Evolutionary conservation across 1,140 invertebrate species (phyloP).

Genomic region (Melanaphis sacchari): DNA sequence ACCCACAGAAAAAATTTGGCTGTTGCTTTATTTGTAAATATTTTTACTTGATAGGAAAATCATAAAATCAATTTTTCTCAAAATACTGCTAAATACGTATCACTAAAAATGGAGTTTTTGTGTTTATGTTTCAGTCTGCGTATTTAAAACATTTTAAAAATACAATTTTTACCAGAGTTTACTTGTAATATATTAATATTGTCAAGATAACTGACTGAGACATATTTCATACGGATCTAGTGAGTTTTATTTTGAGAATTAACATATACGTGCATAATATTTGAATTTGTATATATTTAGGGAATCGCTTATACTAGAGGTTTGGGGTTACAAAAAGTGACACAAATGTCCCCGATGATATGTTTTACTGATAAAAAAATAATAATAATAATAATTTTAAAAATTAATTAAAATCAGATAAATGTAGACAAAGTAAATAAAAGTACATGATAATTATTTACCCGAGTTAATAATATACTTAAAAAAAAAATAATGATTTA

Average conservation of each 20-base stretch:
- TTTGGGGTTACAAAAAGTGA: neutral
- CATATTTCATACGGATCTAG: neutral
- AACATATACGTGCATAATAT: neutral
- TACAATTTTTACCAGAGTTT: neutral
- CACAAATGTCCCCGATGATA: neutral
- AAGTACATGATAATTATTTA: neutral
- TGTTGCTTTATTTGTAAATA: no score
- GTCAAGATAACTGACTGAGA: neutral
- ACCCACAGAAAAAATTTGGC: neutral
- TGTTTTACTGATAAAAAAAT: neutral
- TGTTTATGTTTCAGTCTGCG: neutral
- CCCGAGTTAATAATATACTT: neutral
- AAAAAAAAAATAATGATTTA: neutral
- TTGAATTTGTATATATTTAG: neutral
- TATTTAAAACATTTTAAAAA: neutral
- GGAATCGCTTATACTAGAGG: neutral
- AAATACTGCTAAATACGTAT: neutral
- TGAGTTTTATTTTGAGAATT: neutral
- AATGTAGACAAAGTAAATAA: neutral
- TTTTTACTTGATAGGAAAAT: no score
- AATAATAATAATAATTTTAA: neutral
- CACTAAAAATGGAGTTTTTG: neutral
- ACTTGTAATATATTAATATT: neutral
- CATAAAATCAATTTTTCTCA: no score
- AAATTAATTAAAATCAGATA: conserved; percentile 1